Evolutionary conservation across 2,888 invertebrate species (phyloP).

Genomic region (Diaphora mendica): DNA sequence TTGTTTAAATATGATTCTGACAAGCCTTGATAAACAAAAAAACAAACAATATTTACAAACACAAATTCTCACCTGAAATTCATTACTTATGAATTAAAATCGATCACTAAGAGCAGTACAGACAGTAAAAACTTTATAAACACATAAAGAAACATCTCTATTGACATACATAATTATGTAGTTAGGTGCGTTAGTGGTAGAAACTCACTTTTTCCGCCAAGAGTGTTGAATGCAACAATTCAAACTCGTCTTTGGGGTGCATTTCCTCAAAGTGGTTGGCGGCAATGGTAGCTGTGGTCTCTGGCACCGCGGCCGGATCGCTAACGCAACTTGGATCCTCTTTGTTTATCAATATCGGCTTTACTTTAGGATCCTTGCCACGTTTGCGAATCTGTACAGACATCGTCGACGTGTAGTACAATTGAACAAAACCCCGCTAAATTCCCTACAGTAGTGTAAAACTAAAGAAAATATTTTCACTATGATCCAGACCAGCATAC

Average conservation of each 20-base stretch:
- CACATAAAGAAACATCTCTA: conserved; percentile 26
- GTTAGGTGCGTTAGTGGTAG: conserved; percentile 40
- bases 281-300: conserved; percentile 67
- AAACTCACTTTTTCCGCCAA: conserved; percentile 82
- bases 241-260: conserved; percentile 93
- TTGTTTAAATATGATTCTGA: neutral
- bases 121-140: conserved; percentile 20
- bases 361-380: conserved; percentile 89
- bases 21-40: neutral
- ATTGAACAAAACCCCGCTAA: conserved; percentile 19
- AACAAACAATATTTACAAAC: neutral
- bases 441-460: neutral
- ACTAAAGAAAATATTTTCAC: neutral
- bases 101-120: conserved; percentile 18
- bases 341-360: conserved; percentile 92
- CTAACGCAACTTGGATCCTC: conserved; percentile 88
- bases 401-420: conserved; percentile 38
- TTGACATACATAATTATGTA: conserved; percentile 28
- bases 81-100: neutral
- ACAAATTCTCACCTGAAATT: neutral
- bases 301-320: conserved; percentile 79
- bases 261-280: conserved; percentile 92
- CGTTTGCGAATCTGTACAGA: conserved; percentile 88
- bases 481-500: conserved; percentile 2
- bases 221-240: conserved; percentile 78